A percentile compares a stretch with the other conserved stretches of the same genome.
Evolutionary conservation across 2,888 invertebrate species (phyloP).

Genomic region (Cephus sareptanus): DNA sequence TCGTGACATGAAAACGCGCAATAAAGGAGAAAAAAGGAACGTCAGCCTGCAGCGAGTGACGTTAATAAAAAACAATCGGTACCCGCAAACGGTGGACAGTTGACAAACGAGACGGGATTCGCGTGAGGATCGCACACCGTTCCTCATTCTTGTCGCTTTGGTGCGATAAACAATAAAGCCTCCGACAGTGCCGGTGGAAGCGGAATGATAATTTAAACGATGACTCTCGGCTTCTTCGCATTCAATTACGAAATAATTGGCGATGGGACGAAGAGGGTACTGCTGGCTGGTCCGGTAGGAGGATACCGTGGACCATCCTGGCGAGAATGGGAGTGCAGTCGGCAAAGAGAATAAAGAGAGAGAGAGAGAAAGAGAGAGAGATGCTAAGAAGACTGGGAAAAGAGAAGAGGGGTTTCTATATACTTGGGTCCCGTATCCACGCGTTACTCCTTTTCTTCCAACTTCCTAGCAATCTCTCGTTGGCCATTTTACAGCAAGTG

Average conservation of each 20-base stretch:
- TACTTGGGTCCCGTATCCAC: neutral
- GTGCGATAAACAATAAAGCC: conserved; percentile 43
- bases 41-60: neutral
- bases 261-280: conserved; percentile 30
- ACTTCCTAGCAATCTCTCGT: conserved; percentile 14
- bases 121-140: conserved; percentile 11
- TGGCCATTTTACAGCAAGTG: conserved; percentile 55
- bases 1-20: neutral
- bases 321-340: neutral
- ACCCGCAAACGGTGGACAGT: conserved; percentile 33
- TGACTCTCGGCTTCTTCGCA: conserved; percentile 61
- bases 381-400: neutral
- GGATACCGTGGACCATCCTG: neutral
- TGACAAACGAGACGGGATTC: conserved; percentile 40
- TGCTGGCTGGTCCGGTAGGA: neutral
- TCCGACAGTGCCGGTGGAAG: conserved; percentile 30
- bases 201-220: conserved; percentile 64
- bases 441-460: neutral
- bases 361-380: conserved; percentile 6
- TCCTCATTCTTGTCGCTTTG: conserved; percentile 25
- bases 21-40: neutral
- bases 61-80: conserved; percentile 30
- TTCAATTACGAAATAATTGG: conserved; percentile 65
- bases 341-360: conserved; percentile 16
- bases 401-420: neutral